Conservation (phyloP, 2,113 vertebrate species). For the Neodon shergylaensis region DNA sequence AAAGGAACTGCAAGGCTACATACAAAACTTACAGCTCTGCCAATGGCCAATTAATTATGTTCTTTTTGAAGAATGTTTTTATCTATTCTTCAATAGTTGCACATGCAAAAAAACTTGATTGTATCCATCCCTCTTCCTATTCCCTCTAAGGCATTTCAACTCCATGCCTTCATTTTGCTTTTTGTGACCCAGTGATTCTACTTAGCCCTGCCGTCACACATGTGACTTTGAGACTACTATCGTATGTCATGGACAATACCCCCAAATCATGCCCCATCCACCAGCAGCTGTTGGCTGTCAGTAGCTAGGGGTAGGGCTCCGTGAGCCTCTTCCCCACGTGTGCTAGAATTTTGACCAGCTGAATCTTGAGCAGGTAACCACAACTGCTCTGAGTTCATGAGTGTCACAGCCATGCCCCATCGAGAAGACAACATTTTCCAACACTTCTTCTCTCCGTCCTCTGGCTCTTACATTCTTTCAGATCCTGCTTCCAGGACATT, state of each 20-base stretch:
- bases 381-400: not conserved
- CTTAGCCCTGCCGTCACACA: not conserved
- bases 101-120: not conserved
- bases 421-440: not conserved
- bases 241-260: not conserved
- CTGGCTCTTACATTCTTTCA: not conserved
- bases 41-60: not conserved
- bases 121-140: not conserved
- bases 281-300: not conserved
- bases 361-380: no score
- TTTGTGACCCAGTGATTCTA: not conserved
- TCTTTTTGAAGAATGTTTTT: not conserved
- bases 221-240: not conserved
- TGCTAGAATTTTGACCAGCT: not conserved
- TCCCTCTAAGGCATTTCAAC: rapidly evolving
- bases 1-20: not conserved
- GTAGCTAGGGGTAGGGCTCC: no score
- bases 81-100: not conserved
- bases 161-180: not conserved
- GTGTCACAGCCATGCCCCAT: no score
- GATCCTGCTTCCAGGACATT: not conserved
- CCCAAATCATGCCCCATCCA: no score
- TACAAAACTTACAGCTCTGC: not conserved
- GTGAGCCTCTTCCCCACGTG: no score
- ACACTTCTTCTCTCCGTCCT: not conserved